A percentile compares a stretch with the other conserved stretches of the same genome.
Conservation (phyloP, 2,113 vertebrate genomes). For the Oryzias melastigma region DNA sequence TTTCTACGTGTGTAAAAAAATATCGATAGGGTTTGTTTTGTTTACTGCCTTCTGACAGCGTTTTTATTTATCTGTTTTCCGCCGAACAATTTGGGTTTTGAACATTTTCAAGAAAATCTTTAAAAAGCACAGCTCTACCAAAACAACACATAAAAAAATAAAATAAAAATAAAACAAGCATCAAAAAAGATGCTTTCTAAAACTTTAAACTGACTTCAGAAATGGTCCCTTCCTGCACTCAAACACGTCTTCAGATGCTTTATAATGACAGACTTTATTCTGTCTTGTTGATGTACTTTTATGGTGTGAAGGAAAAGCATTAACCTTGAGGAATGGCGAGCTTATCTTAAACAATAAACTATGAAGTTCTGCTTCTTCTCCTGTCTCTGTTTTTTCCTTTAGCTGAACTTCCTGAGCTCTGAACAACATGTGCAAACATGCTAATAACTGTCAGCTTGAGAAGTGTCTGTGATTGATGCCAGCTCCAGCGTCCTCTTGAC, state of each 20-base stretch:
- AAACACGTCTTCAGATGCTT: no score
- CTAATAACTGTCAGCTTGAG: neutral
- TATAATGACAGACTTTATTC: no score
- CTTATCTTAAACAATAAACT: no score
- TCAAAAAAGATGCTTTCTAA: neutral
- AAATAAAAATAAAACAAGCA: no score
- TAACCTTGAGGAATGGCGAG: neutral
- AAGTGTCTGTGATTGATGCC: neutral
- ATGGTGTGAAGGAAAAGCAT: neutral
- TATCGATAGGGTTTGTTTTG: no score
- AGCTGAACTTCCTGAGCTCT: neutral
- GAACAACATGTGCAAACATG: neutral
- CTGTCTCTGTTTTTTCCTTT: neutral
- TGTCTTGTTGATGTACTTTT: no score
- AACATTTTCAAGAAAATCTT: neutral
- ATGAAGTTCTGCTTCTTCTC: neutral
- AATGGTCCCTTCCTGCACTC: no score
- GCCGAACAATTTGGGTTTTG: neutral
- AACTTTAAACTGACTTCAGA: no score
- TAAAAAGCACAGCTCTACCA: neutral
- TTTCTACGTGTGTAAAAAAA: no score
- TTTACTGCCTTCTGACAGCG: neutral
- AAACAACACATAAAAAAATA: neutral
- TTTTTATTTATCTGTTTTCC: neutral
- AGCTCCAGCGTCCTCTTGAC: neutral